Evolutionary conservation across 2,797 vertebrate genomes (phyloP).

Genomic region (Champsocephalus esox): DNA sequence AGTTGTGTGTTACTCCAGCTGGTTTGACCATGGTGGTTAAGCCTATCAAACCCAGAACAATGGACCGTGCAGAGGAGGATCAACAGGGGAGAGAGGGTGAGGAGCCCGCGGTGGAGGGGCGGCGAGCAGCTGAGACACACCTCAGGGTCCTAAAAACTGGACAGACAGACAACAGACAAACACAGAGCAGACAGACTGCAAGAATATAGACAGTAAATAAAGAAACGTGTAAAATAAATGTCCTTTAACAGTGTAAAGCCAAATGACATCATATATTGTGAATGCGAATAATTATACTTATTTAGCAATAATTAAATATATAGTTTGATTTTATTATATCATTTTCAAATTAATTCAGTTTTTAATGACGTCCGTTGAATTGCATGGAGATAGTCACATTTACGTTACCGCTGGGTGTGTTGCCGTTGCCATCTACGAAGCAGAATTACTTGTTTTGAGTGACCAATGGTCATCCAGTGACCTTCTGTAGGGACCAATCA

Average conservation of each 20-base stretch:
- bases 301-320: background rate
- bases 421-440: background rate
- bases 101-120: conserved; percentile 43
- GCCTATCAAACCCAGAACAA: conserved; percentile 74
- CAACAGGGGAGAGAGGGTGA: conserved; percentile 48
- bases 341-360: background rate
- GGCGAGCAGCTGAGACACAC: conserved; percentile 46
- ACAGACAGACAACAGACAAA: background rate
- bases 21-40: conserved; percentile 29
- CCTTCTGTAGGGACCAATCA: conserved; percentile 48
- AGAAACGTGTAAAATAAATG: background rate
- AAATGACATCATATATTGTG: background rate
- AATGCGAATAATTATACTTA: background rate
- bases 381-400: no score
- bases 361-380: background rate
- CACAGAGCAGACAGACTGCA: background rate
- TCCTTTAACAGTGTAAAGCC: background rate
- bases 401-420: background rate
- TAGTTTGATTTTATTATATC: background rate
- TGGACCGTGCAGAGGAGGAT: conserved; percentile 53
- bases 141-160: conserved; percentile 40
- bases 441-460: background rate
- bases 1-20: background rate
- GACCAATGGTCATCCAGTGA: conserved; percentile 15
- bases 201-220: background rate